phyloP scores from a whole-genome alignment of 2,888 invertebrate genomes.

The Drosophila pegasa region DNA sequence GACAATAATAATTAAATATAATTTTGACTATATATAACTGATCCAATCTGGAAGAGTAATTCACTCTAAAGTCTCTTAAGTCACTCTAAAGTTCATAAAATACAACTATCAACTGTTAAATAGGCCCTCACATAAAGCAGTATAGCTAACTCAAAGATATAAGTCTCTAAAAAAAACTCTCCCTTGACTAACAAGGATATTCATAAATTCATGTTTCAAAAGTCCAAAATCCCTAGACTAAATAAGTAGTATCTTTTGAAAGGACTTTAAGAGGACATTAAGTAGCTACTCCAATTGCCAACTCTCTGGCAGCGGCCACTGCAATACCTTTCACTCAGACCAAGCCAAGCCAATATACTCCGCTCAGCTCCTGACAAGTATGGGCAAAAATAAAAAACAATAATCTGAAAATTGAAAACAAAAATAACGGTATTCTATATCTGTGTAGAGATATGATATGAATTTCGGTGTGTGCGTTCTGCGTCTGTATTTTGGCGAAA shows the following conservation, averaged over 20 bases:
- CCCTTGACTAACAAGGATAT: too few species aligned
- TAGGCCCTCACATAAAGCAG: too few species aligned
- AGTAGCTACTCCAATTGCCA: neutral
- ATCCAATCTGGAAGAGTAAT: too few species aligned
- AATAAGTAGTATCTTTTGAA: neutral
- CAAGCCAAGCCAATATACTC: neutral
- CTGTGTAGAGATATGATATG: conserved; percentile 29
- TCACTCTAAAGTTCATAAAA: too few species aligned
- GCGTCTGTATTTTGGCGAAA: conserved; percentile 10
- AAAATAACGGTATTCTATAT: conserved; percentile 23
- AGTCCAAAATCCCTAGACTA: neutral
- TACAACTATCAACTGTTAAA: too few species aligned
- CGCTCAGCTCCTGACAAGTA: neutral
- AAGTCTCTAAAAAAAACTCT: too few species aligned
- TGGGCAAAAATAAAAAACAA: conserved; percentile 1
- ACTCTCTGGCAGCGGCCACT: neutral
- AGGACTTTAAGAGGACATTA: too few species aligned
- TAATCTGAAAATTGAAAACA: conserved; percentile 11
- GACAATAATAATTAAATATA: too few species aligned
- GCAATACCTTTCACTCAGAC: too few species aligned
- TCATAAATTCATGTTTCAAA: neutral
- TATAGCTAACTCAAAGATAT: too few species aligned
- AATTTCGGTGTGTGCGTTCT: conserved; percentile 2
- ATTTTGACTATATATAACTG: too few species aligned
- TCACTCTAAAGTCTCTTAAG: too few species aligned